Evolutionary conservation across 1,140 invertebrate species (phyloP).

Genomic region (Panagrolaimus sp.): DNA sequence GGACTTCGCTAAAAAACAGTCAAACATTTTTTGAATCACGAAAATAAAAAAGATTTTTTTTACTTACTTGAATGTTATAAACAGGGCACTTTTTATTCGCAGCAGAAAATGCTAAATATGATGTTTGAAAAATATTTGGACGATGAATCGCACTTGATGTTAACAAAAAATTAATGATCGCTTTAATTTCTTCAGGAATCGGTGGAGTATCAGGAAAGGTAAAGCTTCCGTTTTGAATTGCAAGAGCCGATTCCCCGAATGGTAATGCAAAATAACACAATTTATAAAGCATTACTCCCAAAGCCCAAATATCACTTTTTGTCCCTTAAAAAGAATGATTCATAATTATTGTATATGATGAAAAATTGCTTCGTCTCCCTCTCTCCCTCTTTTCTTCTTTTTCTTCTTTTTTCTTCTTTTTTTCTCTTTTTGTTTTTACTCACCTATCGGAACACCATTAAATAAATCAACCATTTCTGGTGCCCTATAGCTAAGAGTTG

Average conservation of each 20-base stretch:
- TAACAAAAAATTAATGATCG: constrained; percentile 51
- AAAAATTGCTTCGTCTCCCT: constrained; percentile 61
- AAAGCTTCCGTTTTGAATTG: constrained; percentile 85
- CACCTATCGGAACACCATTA: constrained; percentile 75
- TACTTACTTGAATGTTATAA: constrained; percentile 53
- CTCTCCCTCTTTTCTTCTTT: not conserved
- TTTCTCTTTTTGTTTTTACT: constrained; percentile 64
- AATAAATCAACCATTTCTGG: constrained; percentile 96
- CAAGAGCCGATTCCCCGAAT: constrained; percentile 85
- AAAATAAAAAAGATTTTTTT: not conserved
- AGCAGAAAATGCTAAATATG: constrained; percentile 52
- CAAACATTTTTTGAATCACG: not conserved
- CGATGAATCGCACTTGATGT: constrained; percentile 43
- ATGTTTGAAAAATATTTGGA: constrained; percentile 53
- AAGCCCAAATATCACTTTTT: constrained; percentile 66
- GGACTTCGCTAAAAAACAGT: constrained; percentile 30
- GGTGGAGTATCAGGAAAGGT: constrained; percentile 67
- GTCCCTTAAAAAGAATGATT: constrained; percentile 35
- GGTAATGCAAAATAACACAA: constrained; percentile 84
- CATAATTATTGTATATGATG: not conserved
- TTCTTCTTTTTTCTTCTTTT: constrained; percentile 66
- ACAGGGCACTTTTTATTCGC: constrained; percentile 48
- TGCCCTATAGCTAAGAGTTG: constrained; percentile 82
- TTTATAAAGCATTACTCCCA: constrained; percentile 84
- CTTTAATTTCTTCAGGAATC: constrained; percentile 49